Percentiles rank a stretch among this genome's conserved stretches.
Evolutionary conservation across 2,888 invertebrate species (phyloP).

Genomic region (Agrotis ipsilon): DNA sequence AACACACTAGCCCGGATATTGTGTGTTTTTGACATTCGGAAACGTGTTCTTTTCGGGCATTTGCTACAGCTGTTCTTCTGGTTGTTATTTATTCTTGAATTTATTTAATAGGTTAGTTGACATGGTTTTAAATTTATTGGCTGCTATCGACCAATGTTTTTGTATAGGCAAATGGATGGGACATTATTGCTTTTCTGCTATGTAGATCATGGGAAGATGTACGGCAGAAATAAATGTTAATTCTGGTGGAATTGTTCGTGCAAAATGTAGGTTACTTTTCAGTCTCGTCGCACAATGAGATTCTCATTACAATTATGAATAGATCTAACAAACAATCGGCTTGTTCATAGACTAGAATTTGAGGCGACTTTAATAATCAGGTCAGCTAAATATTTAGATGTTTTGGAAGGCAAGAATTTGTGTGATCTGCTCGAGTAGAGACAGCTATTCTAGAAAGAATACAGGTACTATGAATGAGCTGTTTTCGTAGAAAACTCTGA

Average conservation of each 20-base stretch:
- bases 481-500: conserved; percentile 12
- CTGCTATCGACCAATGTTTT: conserved; percentile 21
- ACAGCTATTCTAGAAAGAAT: conserved; percentile 10
- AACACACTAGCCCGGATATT: conserved; percentile 48
- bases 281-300: conserved; percentile 27
- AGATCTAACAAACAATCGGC: conserved; percentile 42
- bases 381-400: conserved; percentile 43
- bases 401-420: conserved; percentile 30
- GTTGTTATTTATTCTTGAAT: conserved; percentile 37
- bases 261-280: conserved; percentile 43
- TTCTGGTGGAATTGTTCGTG: conserved; percentile 36
- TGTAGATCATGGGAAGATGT: conserved; percentile 16
- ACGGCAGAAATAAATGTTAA: conserved; percentile 20
- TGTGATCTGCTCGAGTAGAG: conserved; percentile 23
- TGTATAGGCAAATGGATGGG: conserved; percentile 4
- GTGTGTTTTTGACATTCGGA: conserved; percentile 40
- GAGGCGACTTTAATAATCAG: conserved; percentile 50
- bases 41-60: conserved; percentile 4
- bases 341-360: conserved; percentile 37
- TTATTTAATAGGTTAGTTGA: conserved; percentile 44
- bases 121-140: conserved; percentile 43
- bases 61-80: conserved; percentile 24
- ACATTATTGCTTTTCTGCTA: conserved; percentile 12
- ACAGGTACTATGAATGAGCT: conserved; percentile 19
- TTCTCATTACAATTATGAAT: conserved; percentile 44